Base-by-base conservation (phyloP, 2,113 vertebrate genomes). In the Trichechus manatus region DNA sequence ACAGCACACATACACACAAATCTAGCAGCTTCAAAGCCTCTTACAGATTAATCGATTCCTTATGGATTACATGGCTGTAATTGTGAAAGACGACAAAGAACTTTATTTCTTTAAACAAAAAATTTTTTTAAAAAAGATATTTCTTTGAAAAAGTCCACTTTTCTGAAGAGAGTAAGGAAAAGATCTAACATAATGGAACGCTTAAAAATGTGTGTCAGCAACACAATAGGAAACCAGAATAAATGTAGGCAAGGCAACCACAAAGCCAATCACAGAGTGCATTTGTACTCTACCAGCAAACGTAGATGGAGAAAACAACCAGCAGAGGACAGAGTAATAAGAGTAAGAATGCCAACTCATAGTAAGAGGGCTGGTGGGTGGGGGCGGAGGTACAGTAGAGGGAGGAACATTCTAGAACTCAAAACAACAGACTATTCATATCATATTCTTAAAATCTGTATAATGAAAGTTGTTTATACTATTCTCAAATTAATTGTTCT, bases 31-130 rank as follows among this genome's bases (percentile, higher is more conserved):
- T 98, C 98, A 98, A 98, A 98, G 97, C n/a, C 92, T 97, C 44
- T 97, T 97, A 92, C 85, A 93, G 36, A 79, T 96, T 98, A 98
- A 98, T 98, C 87, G 36, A 85, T 97, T 98, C 98, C 98, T 98
- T 97, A 98, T 97, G 98, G 94, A 85, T 94, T 91, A 96, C 96
- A 98, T 95, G 93, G 77, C 90, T 94, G 53, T 75, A 92, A 68
- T 92, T 97, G 89, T 4, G 78, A 90, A 94, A 96, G 64, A 75
- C n/a, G 56, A 96, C 78, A 91, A 97, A 96, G 94, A 97, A 85
- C 9, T 82, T 91, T 79, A 93, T 77, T 95, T 93, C 92, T 83
- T 0, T 13, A 97, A 96, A 96, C 93, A 96, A 79, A 87, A 11
- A n/a, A 5, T n/a, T 63, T 59, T 94, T 50, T 0, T 0, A 53